Base-by-base conservation (phyloP, 1,140 invertebrate species). In the Aethina tumida region DNA sequence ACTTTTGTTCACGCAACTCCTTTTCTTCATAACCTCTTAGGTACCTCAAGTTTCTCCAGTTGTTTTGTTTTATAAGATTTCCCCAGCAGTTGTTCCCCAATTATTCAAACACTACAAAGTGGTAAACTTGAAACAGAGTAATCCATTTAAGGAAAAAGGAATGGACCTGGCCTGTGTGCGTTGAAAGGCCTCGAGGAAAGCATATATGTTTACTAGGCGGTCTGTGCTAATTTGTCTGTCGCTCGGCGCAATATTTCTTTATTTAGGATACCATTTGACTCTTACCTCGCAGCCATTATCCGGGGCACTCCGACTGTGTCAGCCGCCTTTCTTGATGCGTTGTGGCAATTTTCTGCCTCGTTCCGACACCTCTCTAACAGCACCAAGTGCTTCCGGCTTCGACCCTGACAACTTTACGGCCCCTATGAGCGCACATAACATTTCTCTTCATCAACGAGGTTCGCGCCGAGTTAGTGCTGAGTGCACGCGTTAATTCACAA, bases 231-330 rank as follows among this genome's bases (percentile, higher is more conserved):
- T 55, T 55, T 53, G 53, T 55, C 53, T 53, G 53, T 55, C 53
- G 45, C 30, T 51, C 28, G 33, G 31, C 35, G 40, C 47, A 44
- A 47, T 55, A 55, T 53, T 55, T 55, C 53, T 55, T 55, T 50
- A 55, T 55, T 55, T 51, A 45, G 41, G 38, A 42, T 43, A 33
- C 53, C 53, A 55, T 55, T 55, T 55, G 53, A 53, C 53, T 53
- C 53, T 46, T 51, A 53, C 51, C 51, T 53, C 47, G 44, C 39
- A 25, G 41, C 53, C 53, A 53, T 55, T 55, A 55, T 41, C 43
- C 36, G 30, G 30, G 38, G 28, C 45, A 36, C 41, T 42, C 22
- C 46, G 31, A 36, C 43, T 27, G 38, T 49, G 37, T 32, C 35
- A 37, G 43, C 33, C 39, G 39, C 24, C 39, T 43, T 34, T 44